Evolutionary conservation across 30 jellyfish, hydroid and myxozoan species (phyloP).

Genomic region (Haliclystus octoradiatus): DNA sequence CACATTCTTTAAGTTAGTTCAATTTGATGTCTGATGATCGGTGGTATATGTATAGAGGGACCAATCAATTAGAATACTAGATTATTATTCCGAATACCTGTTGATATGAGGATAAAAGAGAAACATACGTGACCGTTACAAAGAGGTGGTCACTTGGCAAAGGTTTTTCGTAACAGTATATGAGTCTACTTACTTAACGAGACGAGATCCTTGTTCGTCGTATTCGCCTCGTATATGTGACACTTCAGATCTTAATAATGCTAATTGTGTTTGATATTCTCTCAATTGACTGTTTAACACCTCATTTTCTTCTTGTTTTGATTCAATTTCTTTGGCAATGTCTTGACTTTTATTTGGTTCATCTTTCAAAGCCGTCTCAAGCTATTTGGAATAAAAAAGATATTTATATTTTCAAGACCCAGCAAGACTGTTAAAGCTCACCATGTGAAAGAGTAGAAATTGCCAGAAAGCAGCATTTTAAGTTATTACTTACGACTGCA

Average conservation of each 20-base stretch:
- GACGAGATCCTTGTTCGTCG: constrained; percentile 80
- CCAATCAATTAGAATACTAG: no score
- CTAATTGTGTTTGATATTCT: constrained; percentile 87
- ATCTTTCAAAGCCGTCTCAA: background rate
- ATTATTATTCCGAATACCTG: no score
- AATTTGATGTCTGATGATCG: no score
- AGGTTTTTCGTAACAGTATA: no score
- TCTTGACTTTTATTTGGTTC: background rate
- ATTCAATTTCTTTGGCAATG: background rate
- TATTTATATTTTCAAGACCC: no score
- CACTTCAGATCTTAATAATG: constrained; percentile 72
- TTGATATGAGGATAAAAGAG: no score
- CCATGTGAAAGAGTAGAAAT: background rate
- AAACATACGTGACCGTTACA: no score
- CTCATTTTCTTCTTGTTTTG: constrained; percentile 50
- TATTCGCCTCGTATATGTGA: constrained; percentile 69
- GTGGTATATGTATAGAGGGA: no score
- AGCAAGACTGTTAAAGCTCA: no score
- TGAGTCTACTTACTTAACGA: constrained; percentile 37
- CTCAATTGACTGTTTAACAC: constrained; percentile 42
- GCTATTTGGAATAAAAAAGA: no score
- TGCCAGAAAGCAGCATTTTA: background rate
- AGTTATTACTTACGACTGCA: background rate
- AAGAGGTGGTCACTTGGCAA: no score
- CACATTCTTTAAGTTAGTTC: no score